Conservation (phyloP, 2,113 vertebrate species). For the Galbula dea region DNA sequence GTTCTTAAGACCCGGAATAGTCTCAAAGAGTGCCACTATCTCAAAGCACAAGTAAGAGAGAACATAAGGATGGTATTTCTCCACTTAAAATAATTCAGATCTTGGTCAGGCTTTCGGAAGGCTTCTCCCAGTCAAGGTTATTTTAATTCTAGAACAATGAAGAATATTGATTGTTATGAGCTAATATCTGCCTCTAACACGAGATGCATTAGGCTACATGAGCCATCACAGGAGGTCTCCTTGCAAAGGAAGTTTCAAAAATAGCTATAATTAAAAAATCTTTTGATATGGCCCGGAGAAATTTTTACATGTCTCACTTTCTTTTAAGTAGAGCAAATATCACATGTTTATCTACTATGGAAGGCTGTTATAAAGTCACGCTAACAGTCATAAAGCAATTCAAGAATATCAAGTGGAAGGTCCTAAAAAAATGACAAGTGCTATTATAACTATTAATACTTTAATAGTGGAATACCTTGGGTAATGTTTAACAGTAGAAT, state of each 20-base stretch:
- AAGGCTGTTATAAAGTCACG: neutral
- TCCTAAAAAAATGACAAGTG: neutral
- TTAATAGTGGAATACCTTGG: neutral
- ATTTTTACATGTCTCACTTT: neutral
- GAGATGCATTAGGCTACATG: neutral
- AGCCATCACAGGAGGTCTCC: neutral
- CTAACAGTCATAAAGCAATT: slow-evolving; percentile 33
- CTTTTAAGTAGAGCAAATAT: neutral
- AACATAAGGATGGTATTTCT: neutral
- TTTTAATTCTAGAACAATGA: neutral
- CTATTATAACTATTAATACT: neutral
- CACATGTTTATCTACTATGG: neutral
- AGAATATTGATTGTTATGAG: neutral
- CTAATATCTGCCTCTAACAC: neutral
- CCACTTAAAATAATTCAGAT: neutral
- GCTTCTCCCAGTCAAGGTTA: neutral
- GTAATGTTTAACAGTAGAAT: slow-evolving; percentile 34
- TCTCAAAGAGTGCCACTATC: neutral
- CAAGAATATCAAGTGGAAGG: neutral
- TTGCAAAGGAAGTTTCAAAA: neutral
- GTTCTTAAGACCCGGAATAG: neutral
- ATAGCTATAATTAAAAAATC: neutral
- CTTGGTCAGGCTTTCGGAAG: neutral
- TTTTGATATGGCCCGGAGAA: neutral
- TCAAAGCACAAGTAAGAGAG: neutral